Conservation (phyloP, 2,888 invertebrate species). For the Lochmaea capreae region DNA sequence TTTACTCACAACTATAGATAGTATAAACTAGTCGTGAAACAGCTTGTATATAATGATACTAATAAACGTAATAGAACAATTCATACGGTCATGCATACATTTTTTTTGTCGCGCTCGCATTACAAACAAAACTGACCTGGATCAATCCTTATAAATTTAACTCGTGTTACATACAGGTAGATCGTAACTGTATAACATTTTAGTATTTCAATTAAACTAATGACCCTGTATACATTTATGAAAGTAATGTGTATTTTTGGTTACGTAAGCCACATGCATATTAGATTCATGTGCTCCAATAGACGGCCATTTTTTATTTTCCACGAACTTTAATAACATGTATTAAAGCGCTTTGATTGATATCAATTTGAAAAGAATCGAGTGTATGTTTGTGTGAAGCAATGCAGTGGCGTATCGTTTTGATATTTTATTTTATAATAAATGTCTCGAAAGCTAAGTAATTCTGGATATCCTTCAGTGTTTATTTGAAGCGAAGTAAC, state of each 20-base stretch:
- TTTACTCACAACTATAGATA: too few species aligned
- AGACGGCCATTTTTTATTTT: not conserved
- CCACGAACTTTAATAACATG: constrained; percentile 4
- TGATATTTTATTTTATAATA: not conserved
- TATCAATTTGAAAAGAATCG: not conserved
- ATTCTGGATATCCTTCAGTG: too few species aligned
- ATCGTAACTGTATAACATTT: not conserved
- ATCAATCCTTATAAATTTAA: not conserved
- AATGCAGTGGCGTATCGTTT: not conserved
- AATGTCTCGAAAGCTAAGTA: too few species aligned
- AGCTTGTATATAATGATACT: constrained; percentile 3
- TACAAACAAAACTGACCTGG: constrained; percentile 6
- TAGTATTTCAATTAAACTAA: not conserved
- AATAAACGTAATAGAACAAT: not conserved
- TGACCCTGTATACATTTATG: not conserved
- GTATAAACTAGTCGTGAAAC: too few species aligned
- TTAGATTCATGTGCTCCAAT: not conserved
- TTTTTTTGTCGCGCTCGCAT: not conserved
- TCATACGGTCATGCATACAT: not conserved
- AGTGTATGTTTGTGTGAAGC: not conserved
- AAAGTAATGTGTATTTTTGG: not conserved
- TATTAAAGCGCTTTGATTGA: not conserved
- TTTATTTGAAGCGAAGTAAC: too few species aligned
- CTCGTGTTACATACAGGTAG: not conserved
- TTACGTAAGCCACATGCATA: not conserved